Base-by-base conservation (phyloP, 2,113 vertebrate genomes). In the Oxygymnocypris stewartii region DNA sequence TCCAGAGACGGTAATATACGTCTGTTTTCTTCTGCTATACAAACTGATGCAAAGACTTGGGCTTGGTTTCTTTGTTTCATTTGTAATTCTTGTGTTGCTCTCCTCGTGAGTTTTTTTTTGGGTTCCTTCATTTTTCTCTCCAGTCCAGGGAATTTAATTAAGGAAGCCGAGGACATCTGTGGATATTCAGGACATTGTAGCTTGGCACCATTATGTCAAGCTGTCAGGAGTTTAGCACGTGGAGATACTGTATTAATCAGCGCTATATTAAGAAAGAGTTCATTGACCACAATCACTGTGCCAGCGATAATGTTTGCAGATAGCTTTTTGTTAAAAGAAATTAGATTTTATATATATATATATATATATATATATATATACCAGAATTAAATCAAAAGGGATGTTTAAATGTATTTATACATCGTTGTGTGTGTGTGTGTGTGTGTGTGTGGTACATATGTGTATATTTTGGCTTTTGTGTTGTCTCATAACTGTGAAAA, bases 171-270 rank as follows among this genome's bases (percentile, higher is more conserved):
- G 51, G 11, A 40, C 20, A 40, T 23, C 35, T n/a, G 20, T 40
- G 73, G 73, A 47, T 75, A 25, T 61, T 1, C 20, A 7, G 35
- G 78, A 25, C 61, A 79, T 79, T 79, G 42, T 42, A 8, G 54
- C 20, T 7, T 42, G 78, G 25, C 79, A 81, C 59, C 59, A 81
- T 81, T 81, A 11, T 47, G 57, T 81, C 79, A 81, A 81, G 25
- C 37, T 31, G n/a, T 47, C 23, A 14, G 2, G 23, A 28, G 18
- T 28, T 8, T 40, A 42, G 54, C 23, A 8, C 28, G 79, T 79
- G 23, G 35, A 80, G 20, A 16, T 12, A 79, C 20, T 81, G 37
- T 20, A 44, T 65, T 37, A 37, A 37, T 65, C 9, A 63, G 23
- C 13, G 7, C 37, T 10, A 9, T n/a, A 16, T 42, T 4, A 44